Conservation (phyloP, 2,888 invertebrate species). For the Barypeithes pellucidus region DNA sequence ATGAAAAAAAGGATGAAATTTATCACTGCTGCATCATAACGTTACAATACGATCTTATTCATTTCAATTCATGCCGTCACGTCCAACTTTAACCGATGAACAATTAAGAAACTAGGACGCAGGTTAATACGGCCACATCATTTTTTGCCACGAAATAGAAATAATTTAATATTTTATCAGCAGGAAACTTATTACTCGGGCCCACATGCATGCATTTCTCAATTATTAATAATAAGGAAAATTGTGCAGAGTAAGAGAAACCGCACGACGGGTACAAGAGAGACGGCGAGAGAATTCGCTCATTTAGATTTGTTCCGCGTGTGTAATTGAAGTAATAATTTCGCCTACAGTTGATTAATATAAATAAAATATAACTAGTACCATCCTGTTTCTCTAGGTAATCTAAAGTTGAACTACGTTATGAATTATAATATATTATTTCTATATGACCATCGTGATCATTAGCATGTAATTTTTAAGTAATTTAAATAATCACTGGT, state of each 20-base stretch:
- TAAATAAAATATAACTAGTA: constrained; percentile 70
- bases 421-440: constrained; percentile 25
- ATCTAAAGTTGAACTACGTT: constrained; percentile 33
- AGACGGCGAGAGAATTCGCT: constrained; percentile 45
- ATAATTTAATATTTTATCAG: constrained; percentile 46
- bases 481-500: no score
- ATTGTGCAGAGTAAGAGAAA: constrained; percentile 47
- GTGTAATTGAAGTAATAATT: constrained; percentile 69
- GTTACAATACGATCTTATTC: no score
- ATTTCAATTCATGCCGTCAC: background rate
- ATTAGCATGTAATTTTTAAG: no score
- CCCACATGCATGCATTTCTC: constrained; percentile 52
- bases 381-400: constrained; percentile 64
- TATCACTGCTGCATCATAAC: no score
- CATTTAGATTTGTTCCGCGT: constrained; percentile 61
- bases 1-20: no score
- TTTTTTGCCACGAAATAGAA: constrained; percentile 34
- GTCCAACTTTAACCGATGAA: background rate
- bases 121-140: background rate
- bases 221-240: constrained; percentile 56
- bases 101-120: background rate
- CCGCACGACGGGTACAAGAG: constrained; percentile 23
- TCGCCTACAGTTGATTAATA: constrained; percentile 71
- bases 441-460: no score
- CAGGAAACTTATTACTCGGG: constrained; percentile 51